Evolutionary conservation across 2,113 vertebrate species (phyloP).

Genomic region (Cygnus atratus): DNA sequence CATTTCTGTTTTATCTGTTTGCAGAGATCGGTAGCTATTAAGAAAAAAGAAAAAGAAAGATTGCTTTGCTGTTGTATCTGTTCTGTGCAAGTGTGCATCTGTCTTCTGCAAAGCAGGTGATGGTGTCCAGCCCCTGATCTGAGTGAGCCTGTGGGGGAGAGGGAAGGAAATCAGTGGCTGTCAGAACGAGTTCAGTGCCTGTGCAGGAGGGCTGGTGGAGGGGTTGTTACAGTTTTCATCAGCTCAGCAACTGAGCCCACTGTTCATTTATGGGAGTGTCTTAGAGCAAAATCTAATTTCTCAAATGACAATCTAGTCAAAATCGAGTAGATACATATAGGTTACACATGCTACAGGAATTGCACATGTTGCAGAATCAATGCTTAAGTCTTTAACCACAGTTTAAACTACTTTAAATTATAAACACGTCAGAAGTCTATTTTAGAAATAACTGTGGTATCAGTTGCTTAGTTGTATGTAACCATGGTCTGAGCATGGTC

Average conservation of each 20-base stretch:
- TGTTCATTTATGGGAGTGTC: rapidly evolving
- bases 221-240: not conserved
- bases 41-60: not conserved
- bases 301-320: not conserved
- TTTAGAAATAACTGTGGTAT: not conserved
- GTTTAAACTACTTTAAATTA: not conserved
- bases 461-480: not conserved
- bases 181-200: not conserved
- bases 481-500: not conserved
- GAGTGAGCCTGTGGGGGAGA: not conserved
- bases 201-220: not conserved
- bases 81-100: rapidly evolving
- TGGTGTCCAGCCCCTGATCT: not conserved
- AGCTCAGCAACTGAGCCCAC: not conserved
- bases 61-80: not conserved
- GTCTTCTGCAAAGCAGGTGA: not conserved
- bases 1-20: not conserved
- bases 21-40: not conserved
- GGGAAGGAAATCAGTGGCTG: not conserved
- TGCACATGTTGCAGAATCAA: not conserved
- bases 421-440: not conserved
- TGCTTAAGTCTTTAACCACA: not conserved
- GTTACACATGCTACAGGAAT: not conserved
- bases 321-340: not conserved
- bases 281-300: not conserved